Evolutionary conservation across 2,888 invertebrate genomes (phyloP), one percentile per base, ranked within the genome.

Genomic region (Tenodera sinensis): DNA sequence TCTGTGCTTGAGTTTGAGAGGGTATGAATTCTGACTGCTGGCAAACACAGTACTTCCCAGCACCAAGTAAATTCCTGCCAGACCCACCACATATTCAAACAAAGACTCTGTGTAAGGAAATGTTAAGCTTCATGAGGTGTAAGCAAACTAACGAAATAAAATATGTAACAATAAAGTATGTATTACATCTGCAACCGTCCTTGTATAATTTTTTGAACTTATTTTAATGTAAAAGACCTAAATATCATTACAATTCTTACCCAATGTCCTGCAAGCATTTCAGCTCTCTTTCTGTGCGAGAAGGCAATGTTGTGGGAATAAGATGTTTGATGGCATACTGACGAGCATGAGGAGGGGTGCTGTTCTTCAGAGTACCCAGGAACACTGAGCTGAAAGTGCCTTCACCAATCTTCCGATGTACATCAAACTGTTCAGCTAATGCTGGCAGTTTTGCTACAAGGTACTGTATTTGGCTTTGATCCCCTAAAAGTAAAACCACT

Each of bases 351-450:
- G 47, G 84, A 15, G n/a, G 7, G 9, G 27, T 71, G 47, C 54
- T 14, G 28, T 93, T 91, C 92, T 95, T 95, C 88, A 97, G 93
- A 3, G 96, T 96, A 1, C 97, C 98, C 91, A 97, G 93, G 92
- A 96, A 97, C 34, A 98, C 98, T 0, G 96, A 96, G 92, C 98
- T 98, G 92, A 98, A 98, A 3, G 98, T 97, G 28, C 98, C 98
- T 93, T 96, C 96, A 0, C 97, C 97, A 91, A 97, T 96, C 92
- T 97, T 96, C 83, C 94, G 94, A 92, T 96, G 96, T 81, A 97
- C 94, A 91, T 95, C 94, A 92, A 97, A 96, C 90, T 95, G 94
- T 91, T 95, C 94, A 83, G 95, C 94, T 91, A 97, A 92, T 91
- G 95, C 94, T 47, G 97, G 97, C 90, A 97, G 92, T 91, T 94